Percentiles rank a stretch among this genome's conserved stretches.
phyloP scores from a whole-genome alignment of 2,888 invertebrate genomes.

The Sinopyrophorus schimmeli region DNA sequence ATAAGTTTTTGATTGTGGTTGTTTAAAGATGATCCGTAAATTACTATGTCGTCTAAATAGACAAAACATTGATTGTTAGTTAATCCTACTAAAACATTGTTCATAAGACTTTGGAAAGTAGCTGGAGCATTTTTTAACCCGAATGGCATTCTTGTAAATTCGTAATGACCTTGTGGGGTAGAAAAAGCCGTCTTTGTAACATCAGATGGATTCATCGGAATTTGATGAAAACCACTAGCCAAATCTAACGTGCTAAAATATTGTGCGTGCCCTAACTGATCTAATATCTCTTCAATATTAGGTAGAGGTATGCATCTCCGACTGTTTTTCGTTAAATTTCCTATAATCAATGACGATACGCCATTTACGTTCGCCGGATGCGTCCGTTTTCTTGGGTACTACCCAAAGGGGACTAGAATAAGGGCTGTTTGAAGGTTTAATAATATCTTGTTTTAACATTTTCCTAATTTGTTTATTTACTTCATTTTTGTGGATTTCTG shows the following conservation, averaged over 20 bases:
- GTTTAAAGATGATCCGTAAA: conserved; percentile 37
- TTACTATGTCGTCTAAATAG: conserved; percentile 47
- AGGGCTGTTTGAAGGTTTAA: no score
- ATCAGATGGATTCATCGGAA: conserved; percentile 36
- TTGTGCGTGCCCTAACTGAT: conserved; percentile 36
- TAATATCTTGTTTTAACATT: no score
- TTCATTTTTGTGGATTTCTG: no score
- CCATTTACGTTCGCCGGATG: no score
- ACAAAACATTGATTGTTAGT: conserved; percentile 11
- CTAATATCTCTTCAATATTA: conserved; percentile 36
- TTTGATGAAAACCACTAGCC: conserved; percentile 45
- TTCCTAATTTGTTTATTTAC: no score
- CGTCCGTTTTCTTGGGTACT: no score
- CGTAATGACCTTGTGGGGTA: conserved; percentile 42
- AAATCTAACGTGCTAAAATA: conserved; percentile 45
- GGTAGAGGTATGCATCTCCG: no score
- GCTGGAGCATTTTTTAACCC: no score
- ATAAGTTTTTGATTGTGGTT: conserved; percentile 42
- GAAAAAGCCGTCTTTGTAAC: conserved; percentile 44
- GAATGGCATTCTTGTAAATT: conserved; percentile 42
- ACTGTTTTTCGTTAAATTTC: no score
- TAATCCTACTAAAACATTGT: neutral
- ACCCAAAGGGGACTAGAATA: no score
- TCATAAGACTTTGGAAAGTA: conserved; percentile 8
- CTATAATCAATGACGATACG: no score